These are phyloP conservation scores for Eubasilissa regina DNA, from an alignment of 1,140 invertebrate species.

Conservation along the genomic window DNA sequence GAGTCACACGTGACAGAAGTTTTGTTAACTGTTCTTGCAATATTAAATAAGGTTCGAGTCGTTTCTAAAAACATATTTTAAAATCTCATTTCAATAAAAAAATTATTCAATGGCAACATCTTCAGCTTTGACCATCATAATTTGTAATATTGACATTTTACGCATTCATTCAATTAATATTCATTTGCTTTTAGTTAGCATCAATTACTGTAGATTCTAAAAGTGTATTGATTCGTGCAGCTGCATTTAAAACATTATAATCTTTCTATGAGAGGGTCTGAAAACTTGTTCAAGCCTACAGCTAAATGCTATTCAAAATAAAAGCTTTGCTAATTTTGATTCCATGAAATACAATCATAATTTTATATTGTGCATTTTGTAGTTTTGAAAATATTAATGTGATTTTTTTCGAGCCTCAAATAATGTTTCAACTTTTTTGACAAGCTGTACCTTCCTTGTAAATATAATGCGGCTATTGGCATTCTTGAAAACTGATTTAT, in stretches of 20 bases:
- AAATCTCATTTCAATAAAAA: background rate
- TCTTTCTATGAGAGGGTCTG: no score
- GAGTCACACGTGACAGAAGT: background rate
- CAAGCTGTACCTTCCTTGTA: no score
- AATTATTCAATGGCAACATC: background rate
- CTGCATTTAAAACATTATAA: background rate
- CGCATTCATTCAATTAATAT: conserved; percentile 6
- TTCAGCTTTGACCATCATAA: conserved; percentile 10
- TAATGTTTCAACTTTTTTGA: no score
- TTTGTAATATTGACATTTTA: background rate
- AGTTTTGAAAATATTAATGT: no score
- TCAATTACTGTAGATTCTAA: conserved; percentile 18
- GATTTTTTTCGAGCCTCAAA: no score
- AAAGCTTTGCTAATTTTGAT: conserved; percentile 5
- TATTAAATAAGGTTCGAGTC: no score
- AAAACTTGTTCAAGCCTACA: no score
- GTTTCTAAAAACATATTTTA: no score
- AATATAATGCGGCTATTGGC: no score
- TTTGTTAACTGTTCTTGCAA: no score
- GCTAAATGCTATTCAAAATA: background rate
- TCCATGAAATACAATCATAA: background rate
- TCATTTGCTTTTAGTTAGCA: conserved; percentile 42
- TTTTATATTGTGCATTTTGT: no score
- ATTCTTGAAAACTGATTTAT: no score
- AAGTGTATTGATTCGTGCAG: background rate